These are phyloP conservation scores for Oscheius sp. DNA, from an alignment of 2,888 invertebrate genomes.

Conservation along the genomic window DNA sequence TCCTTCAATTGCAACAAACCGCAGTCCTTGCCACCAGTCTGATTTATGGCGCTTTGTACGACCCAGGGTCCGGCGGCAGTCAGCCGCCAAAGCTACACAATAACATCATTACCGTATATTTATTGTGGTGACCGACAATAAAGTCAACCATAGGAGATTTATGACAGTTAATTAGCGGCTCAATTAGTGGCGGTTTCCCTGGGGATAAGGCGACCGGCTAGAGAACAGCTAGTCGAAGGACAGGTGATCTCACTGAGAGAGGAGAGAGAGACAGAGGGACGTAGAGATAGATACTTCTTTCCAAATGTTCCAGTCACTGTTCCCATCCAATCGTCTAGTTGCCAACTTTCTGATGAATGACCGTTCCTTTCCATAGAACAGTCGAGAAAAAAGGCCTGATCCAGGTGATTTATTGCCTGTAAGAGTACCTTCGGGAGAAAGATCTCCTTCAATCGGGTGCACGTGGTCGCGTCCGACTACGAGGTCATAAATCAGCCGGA, in stretches of 20 bases:
- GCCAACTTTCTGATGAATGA: not conserved
- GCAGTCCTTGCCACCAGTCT: slow-evolving; percentile 3
- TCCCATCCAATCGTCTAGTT: not conserved
- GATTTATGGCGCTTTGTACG: slow-evolving; percentile 27
- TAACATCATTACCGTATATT: slow-evolving; percentile 30
- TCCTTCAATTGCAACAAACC: slow-evolving; percentile 12
- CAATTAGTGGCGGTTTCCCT: not conserved
- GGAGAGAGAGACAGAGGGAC: not conserved
- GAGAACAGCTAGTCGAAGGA: not conserved
- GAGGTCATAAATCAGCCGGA: no score
- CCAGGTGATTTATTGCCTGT: no score
- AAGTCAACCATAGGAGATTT: slow-evolving; percentile 7
- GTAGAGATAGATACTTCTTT: not conserved
- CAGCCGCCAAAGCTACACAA: slow-evolving; percentile 12
- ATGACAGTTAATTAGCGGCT: not conserved
- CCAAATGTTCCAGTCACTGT: not conserved
- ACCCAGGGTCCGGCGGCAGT: not conserved
- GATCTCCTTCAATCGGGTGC: no score
- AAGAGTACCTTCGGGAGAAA: no score
- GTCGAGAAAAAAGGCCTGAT: no score
- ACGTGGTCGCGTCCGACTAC: no score
- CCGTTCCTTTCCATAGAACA: not conserved
- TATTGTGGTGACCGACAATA: slow-evolving; percentile 5
- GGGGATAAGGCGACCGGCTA: not conserved
- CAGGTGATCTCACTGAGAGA: no score